Percentiles rank a stretch among this genome's conserved stretches.
phyloP scores from a whole-genome alignment of 2,888 invertebrate genomes.

The Mimumesa dahlbomi region DNA sequence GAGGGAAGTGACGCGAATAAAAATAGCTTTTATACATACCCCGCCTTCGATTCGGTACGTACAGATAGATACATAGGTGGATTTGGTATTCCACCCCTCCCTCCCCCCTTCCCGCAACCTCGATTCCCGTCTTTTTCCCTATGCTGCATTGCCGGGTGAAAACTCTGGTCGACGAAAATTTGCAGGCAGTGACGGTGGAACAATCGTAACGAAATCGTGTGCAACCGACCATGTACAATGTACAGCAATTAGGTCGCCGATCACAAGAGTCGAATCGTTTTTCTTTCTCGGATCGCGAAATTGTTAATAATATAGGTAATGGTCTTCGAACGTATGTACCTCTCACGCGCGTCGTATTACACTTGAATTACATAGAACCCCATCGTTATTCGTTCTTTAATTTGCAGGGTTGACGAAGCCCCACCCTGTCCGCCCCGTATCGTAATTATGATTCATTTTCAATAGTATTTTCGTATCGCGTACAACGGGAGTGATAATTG shows the following conservation, averaged over 20 bases:
- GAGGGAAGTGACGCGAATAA: neutral
- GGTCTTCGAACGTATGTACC: too few species aligned
- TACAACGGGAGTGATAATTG: constrained; percentile 55
- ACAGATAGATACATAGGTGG: neutral
- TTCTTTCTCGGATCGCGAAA: constrained; percentile 17
- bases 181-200: constrained; percentile 5
- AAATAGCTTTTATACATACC: neutral
- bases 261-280: constrained; percentile 53
- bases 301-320: too few species aligned
- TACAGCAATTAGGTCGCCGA: constrained; percentile 64
- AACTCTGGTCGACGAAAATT: constrained; percentile 21
- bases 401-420: constrained; percentile 4
- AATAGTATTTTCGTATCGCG: constrained; percentile 37
- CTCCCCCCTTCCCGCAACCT: too few species aligned
- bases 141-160: constrained; percentile 3
- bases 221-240: constrained; percentile 53
- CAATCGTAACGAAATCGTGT: constrained; percentile 27
- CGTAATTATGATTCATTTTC: constrained; percentile 50
- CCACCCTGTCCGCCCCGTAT: constrained; percentile 7
- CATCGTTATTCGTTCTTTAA: constrained; percentile 1
- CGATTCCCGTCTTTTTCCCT: neutral
- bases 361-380: too few species aligned
- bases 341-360: neutral
- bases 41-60: constrained; percentile 11
- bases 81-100: too few species aligned